These are phyloP conservation scores for Hippopotamus amphibius DNA, from an alignment of 2,113 vertebrate genomes.

Conservation along the genomic window DNA sequence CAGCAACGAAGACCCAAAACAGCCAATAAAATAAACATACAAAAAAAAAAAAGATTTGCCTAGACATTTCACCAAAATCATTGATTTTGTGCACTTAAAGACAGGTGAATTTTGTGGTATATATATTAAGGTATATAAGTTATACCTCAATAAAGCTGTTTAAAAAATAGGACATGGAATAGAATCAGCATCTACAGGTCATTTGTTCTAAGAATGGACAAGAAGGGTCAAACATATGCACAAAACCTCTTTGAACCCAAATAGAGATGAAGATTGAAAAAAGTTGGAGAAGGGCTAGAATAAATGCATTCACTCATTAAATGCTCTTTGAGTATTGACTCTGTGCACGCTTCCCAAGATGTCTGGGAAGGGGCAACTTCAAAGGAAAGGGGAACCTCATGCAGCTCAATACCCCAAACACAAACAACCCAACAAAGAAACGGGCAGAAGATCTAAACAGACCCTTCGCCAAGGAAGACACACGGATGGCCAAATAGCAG, in stretches of 20 bases:
- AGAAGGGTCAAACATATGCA: background rate
- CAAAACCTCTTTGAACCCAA: background rate
- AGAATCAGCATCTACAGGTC: background rate
- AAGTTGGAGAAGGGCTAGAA: background rate
- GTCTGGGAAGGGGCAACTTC: background rate
- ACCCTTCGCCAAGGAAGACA: background rate
- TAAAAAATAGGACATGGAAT: background rate
- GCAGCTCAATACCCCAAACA: background rate
- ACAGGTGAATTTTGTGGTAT: background rate
- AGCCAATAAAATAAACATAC: too few relatives aligned
- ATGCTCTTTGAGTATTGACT: background rate
- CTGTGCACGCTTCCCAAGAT: background rate
- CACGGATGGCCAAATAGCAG: background rate
- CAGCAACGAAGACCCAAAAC: too few relatives aligned
- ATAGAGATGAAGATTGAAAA: background rate
- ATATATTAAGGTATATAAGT: background rate
- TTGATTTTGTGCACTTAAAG: background rate
- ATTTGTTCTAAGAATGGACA: conserved; percentile 1
- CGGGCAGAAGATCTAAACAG: background rate
- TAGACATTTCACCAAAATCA: background rate
- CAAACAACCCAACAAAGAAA: background rate
- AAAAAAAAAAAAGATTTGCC: background rate
- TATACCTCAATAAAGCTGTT: background rate
- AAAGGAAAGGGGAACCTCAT: background rate
- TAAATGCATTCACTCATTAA: background rate